Conservation (phyloP, 2,797 vertebrate species). For the Myotis myotis region DNA sequence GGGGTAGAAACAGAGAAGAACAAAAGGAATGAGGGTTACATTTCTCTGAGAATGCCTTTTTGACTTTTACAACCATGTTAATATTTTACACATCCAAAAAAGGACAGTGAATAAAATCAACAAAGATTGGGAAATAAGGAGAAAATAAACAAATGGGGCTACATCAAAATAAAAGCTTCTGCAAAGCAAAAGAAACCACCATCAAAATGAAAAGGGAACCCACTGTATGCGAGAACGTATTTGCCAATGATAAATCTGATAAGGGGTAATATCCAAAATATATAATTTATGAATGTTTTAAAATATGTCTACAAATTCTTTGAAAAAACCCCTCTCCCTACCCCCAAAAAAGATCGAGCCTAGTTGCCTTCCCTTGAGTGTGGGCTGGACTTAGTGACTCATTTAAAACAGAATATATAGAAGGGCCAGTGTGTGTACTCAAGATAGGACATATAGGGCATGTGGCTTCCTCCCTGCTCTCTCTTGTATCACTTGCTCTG, state of each 20-base stretch:
- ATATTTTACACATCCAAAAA: neutral
- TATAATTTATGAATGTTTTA: neutral
- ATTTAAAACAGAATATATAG: neutral
- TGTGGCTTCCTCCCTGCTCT: neutral
- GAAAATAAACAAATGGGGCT: no score
- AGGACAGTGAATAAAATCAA: constrained; percentile 4
- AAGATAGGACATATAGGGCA: neutral
- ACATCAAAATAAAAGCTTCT: no score
- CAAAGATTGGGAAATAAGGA: neutral
- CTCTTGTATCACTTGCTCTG: neutral
- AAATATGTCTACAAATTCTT: neutral
- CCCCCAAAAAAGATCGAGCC: neutral
- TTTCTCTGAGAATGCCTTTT: neutral
- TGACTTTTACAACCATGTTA: neutral
- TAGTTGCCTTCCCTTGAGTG: neutral
- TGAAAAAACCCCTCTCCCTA: neutral
- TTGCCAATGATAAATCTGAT: no score
- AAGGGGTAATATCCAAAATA: no score
- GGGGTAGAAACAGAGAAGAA: neutral
- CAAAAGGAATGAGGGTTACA: neutral
- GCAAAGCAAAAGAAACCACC: no score
- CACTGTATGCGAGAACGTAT: no score
- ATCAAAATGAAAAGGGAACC: no score
- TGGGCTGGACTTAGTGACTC: neutral
- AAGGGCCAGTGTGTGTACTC: neutral